Percentiles rank a stretch among this genome's conserved stretches.
These are phyloP conservation scores for Monodelphis domestica DNA, from an alignment of 2,797 vertebrate species.

Conservation along the genomic window DNA sequence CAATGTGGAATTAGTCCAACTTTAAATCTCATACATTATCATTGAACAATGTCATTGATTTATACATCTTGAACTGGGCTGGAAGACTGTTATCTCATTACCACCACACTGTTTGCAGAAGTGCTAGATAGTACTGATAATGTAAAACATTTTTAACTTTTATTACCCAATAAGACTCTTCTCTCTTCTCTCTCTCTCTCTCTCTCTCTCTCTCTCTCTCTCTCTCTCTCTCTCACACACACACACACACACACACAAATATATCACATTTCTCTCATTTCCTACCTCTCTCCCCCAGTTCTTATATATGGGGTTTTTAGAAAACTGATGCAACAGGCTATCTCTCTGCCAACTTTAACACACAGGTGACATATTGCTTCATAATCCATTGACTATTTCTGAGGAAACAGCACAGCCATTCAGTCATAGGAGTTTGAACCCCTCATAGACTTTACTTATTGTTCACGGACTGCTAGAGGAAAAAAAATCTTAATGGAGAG, in stretches of 20 bases:
- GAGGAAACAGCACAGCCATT: background rate
- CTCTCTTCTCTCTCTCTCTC: background rate
- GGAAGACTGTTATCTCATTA: background rate
- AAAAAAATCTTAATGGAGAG: background rate
- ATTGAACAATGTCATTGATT: constrained; percentile 32
- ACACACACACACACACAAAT: background rate
- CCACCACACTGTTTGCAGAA: background rate
- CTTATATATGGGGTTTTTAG: background rate
- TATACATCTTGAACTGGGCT: constrained; percentile 18
- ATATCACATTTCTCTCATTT: background rate
- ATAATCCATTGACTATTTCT: background rate
- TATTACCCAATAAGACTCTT: background rate
- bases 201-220: too few species aligned
- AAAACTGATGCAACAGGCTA: background rate
- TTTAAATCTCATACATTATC: constrained; percentile 47
- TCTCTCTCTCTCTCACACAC: background rate
- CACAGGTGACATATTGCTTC: background rate
- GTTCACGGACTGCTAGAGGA: background rate
- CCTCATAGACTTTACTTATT: background rate
- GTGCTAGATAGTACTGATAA: background rate
- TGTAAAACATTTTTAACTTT: background rate
- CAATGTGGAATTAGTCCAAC: background rate
- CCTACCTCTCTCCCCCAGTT: background rate
- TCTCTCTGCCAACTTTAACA: background rate
- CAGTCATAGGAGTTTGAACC: background rate